Conservation (phyloP, 2,888 invertebrate species). For the Theretra japonica region DNA sequence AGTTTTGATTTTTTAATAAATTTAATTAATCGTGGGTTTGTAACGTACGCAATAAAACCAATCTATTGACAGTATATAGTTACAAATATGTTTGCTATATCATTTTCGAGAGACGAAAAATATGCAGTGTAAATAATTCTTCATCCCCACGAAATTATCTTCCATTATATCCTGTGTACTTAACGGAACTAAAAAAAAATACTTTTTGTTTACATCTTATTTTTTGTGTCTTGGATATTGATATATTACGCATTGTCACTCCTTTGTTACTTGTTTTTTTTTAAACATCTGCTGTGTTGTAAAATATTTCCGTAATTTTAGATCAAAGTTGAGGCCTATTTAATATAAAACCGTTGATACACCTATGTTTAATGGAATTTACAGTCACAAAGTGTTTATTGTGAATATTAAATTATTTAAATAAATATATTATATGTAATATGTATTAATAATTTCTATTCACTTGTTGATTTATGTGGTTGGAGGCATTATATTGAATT, state of each 20-base stretch:
- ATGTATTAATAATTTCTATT: neutral
- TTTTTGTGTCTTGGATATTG: too few species aligned
- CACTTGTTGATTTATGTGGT: neutral
- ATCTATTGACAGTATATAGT: too few species aligned
- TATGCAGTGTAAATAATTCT: too few species aligned
- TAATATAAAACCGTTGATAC: neutral
- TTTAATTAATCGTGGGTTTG: neutral
- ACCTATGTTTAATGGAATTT: neutral
- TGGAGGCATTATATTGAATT: neutral
- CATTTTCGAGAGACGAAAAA: too few species aligned
- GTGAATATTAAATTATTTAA: neutral
- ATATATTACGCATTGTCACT: too few species aligned
- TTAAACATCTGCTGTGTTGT: neutral
- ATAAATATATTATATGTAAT: neutral
- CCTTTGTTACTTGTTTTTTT: too few species aligned
- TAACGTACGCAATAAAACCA: neutral
- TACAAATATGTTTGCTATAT: too few species aligned
- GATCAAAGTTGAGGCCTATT: constrained; percentile 4
- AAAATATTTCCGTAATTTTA: neutral
- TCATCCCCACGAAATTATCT: too few species aligned
- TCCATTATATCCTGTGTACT: too few species aligned
- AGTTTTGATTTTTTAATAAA: too few species aligned
- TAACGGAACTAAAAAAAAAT: neutral
- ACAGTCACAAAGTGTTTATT: neutral
- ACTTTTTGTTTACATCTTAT: neutral